A percentile compares a stretch with the other conserved stretches of the same genome.
These are phyloP conservation scores for Brachionichthys hirsutus DNA, from an alignment of 2,113 vertebrate species.

Conservation along the genomic window DNA sequence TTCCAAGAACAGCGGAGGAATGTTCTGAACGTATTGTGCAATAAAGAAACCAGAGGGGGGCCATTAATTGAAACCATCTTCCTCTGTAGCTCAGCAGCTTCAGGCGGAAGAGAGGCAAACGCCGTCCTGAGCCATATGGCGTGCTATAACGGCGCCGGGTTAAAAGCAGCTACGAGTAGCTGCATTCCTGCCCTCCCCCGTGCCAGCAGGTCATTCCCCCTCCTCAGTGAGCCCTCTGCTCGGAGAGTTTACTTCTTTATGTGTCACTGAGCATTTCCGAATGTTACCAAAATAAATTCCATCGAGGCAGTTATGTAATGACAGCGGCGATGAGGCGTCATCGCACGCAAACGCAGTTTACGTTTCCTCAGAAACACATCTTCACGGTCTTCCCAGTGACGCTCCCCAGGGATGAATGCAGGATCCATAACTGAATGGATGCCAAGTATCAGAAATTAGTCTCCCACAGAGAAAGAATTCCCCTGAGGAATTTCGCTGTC, in stretches of 20 bases:
- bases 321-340: constrained; percentile 42
- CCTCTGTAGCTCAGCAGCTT: constrained; percentile 52
- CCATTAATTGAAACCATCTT: constrained; percentile 77
- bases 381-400: constrained; percentile 18
- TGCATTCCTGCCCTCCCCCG: constrained; percentile 46
- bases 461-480: constrained; percentile 22
- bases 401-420: constrained; percentile 15
- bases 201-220: constrained; percentile 61
- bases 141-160: constrained; percentile 55
- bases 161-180: constrained; percentile 61
- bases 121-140: constrained; percentile 66
- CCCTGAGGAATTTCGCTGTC: constrained; percentile 40
- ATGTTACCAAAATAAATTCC: constrained; percentile 59
- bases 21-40: constrained; percentile 66
- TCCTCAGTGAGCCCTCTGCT: constrained; percentile 23
- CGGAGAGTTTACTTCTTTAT: constrained; percentile 47
- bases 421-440: constrained; percentile 20
- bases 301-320: constrained; percentile 49
- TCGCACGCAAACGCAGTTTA: constrained; percentile 15
- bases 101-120: constrained; percentile 55
- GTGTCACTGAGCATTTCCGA: constrained; percentile 60
- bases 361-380: constrained; percentile 17
- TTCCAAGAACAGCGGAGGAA: constrained; percentile 55
- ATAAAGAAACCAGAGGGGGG: constrained; percentile 63
- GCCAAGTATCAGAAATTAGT: constrained; percentile 31